Percentiles rank a stretch among this genome's conserved stretches.
These are phyloP conservation scores for Lynx canadensis DNA, from an alignment of 2,113 vertebrate species.

Conservation along the genomic window DNA sequence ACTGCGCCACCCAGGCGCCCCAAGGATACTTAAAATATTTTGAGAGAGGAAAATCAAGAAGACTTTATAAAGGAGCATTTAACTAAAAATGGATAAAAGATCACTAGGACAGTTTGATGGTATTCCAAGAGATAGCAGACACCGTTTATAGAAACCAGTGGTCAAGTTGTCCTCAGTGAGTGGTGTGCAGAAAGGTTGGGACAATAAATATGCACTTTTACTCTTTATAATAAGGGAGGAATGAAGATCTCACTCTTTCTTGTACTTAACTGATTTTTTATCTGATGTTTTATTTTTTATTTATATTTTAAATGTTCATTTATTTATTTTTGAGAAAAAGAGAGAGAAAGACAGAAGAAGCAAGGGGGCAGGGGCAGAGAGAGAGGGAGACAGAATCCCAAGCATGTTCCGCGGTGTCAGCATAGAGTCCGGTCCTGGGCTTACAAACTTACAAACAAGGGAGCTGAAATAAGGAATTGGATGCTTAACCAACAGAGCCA, in stretches of 20 bases:
- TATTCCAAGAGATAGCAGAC: neutral
- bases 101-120: neutral
- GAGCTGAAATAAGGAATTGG: no score
- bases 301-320: no score
- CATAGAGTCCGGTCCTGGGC: no score
- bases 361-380: no score
- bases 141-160: neutral
- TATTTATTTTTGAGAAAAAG: no score
- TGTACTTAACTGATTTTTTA: neutral
- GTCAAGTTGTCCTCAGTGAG: neutral
- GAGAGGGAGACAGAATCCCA: no score
- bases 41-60: neutral
- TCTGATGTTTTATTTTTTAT: no score
- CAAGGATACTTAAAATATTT: neutral
- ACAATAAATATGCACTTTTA: neutral
- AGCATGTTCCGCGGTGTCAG: no score
- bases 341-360: no score
- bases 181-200: neutral
- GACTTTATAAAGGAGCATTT: neutral
- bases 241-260: neutral
- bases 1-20: no score
- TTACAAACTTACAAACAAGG: no score
- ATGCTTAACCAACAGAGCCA: no score
- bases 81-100: neutral
- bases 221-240: neutral